These are phyloP conservation scores for Drosophila multiciliata DNA, from an alignment of 2,888 invertebrate genomes.

Conservation along the genomic window DNA sequence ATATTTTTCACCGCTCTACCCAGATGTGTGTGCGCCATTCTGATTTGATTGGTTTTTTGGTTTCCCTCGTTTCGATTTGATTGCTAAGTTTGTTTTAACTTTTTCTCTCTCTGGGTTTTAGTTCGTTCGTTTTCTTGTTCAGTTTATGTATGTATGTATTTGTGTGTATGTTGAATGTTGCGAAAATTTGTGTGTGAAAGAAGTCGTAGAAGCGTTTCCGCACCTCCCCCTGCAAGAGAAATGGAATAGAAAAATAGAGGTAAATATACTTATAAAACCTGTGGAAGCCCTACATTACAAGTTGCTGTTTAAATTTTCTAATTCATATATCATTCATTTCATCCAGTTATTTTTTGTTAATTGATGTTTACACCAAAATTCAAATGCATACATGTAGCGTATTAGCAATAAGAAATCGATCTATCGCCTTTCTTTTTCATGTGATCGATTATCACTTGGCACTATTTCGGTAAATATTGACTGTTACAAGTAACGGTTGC, in stretches of 20 bases:
- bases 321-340: not conserved
- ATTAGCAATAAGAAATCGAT: slow-evolving; percentile 18
- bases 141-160: slow-evolving; percentile 28
- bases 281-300: slow-evolving; percentile 14
- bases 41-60: slow-evolving; percentile 38
- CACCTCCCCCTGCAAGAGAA: slow-evolving; percentile 84
- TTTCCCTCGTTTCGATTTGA: slow-evolving; percentile 26
- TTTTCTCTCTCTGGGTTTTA: slow-evolving; percentile 20
- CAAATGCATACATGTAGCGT: not conserved
- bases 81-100: slow-evolving; percentile 49
- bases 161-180: slow-evolving; percentile 52
- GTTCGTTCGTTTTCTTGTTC: slow-evolving; percentile 47
- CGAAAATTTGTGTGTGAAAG: slow-evolving; percentile 63
- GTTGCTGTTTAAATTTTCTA: not conserved
- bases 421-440: not conserved
- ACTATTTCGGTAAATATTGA: slow-evolving; percentile 16
- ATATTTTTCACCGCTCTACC: slow-evolving; percentile 90
- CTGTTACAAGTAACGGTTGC: slow-evolving; percentile 16
- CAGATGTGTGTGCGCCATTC: slow-evolving; percentile 87
- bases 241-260: slow-evolving; percentile 15
- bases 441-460: slow-evolving; percentile 37
- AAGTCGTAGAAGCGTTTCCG: slow-evolving; percentile 83
- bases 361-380: not conserved
- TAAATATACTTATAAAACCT: not conserved
- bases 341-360: not conserved